phyloP scores from a whole-genome alignment of 2,797 vertebrate genomes.

The Cossypha niveicapilla region DNA sequence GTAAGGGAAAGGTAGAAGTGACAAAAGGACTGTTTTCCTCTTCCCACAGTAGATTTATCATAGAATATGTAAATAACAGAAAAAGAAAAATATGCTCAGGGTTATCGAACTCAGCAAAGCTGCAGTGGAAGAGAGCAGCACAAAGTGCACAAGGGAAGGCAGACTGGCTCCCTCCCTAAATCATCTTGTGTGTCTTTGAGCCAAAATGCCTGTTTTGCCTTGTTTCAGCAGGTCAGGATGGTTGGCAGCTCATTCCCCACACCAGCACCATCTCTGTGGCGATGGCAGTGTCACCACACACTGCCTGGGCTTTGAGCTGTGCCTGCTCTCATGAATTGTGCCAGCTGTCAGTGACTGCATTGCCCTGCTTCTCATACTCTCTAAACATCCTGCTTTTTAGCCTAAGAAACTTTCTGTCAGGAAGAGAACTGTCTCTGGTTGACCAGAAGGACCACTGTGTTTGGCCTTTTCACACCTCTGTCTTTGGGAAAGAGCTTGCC shows the following conservation, averaged over 20 bases:
- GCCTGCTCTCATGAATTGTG: not conserved
- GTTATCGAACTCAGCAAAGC: not conserved
- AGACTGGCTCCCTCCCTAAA: not conserved
- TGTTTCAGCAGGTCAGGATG: not conserved
- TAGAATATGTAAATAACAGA: not conserved
- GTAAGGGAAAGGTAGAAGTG: constrained; percentile 6
- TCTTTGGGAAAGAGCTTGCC: not conserved
- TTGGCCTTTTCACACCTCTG: not conserved
- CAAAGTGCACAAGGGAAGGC: not conserved
- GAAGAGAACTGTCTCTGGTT: not conserved
- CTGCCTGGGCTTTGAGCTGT: not conserved
- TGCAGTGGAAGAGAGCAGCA: not conserved
- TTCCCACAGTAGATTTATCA: not conserved
- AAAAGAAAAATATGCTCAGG: not conserved
- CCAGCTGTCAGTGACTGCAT: not conserved
- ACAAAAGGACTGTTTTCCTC: not conserved
- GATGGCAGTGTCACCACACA: accelerated
- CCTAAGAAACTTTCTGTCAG: not conserved
- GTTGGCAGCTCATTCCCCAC: accelerated
- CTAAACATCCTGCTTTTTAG: not conserved
- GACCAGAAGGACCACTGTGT: not conserved
- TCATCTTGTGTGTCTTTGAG: not conserved
- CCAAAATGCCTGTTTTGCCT: not conserved
- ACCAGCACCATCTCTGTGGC: accelerated
- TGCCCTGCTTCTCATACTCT: not conserved